Evolutionary conservation across 2,797 vertebrate species (phyloP).

Genomic region (Huso huso): DNA sequence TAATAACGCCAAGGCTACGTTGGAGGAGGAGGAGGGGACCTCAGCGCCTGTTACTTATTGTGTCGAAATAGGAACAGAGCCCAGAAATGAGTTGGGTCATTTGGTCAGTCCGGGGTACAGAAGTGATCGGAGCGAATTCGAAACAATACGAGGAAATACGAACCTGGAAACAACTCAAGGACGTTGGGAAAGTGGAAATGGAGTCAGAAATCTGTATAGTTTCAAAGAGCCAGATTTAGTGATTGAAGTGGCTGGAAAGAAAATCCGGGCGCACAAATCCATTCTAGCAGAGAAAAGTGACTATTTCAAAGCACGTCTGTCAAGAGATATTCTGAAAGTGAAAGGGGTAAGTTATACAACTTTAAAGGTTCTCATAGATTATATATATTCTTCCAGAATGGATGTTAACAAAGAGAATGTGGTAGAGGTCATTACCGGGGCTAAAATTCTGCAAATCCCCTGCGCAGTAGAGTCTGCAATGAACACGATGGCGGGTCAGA

Average conservation of each 20-base stretch:
- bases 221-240: constrained; percentile 75
- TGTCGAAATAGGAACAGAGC: constrained; percentile 23
- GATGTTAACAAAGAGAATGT: constrained; percentile 81
- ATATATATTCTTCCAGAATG: constrained; percentile 84
- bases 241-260: constrained; percentile 84
- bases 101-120: constrained; percentile 19
- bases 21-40: constrained; percentile 35
- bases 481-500: constrained; percentile 78
- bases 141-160: constrained; percentile 19
- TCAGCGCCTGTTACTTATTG: constrained; percentile 29
- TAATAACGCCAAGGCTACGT: constrained; percentile 40
- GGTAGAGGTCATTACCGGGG: constrained; percentile 87
- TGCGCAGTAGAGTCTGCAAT: constrained; percentile 85
- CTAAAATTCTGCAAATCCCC: constrained; percentile 89
- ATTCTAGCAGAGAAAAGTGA: constrained; percentile 89
- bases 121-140: constrained; percentile 13
- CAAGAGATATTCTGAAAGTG: constrained; percentile 83
- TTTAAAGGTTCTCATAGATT: constrained; percentile 77
- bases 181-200: constrained; percentile 28
- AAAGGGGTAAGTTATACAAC: constrained; percentile 84
- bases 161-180: constrained; percentile 25
- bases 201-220: constrained; percentile 21
- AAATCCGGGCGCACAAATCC: constrained; percentile 83
- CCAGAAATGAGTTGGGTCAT: constrained; percentile 22
- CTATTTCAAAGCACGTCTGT: constrained; percentile 89